A percentile compares a stretch with the other conserved stretches of the same genome.
phyloP scores from a whole-genome alignment of 2,113 vertebrate genomes.

The Tachysurus vachellii region DNA sequence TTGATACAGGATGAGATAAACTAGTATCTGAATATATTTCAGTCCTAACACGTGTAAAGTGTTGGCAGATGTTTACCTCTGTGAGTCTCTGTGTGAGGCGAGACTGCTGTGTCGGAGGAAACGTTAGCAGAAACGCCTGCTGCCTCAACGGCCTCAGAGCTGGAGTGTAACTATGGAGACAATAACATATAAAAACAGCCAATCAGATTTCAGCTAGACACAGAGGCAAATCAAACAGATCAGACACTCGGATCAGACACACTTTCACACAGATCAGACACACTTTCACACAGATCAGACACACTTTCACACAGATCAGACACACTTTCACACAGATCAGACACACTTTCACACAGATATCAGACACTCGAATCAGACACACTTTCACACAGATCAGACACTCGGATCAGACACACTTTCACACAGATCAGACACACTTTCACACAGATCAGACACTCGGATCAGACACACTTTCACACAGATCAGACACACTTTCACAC shows the following conservation, averaged over 20 bases:
- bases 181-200: not conserved
- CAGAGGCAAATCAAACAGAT: no score
- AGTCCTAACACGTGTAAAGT: not conserved
- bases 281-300: no score
- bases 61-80: conserved; percentile 73
- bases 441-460: no score
- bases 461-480: no score
- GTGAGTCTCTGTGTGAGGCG: conserved; percentile 87
- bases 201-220: not conserved
- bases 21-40: no score
- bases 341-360: no score
- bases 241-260: not conserved
- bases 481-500: no score
- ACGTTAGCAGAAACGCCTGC: conserved; percentile 83
- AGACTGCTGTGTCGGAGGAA: conserved; percentile 83
- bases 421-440: no score
- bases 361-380: not conserved
- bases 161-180: conserved; percentile 80
- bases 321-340: not conserved
- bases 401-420: no score
- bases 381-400: not conserved
- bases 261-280: not conserved
- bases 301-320: not conserved
- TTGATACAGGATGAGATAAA: not conserved
- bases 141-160: conserved; percentile 86